These are phyloP conservation scores for Thecophora atra DNA, from an alignment of 2,888 invertebrate genomes.

Conservation along the genomic window DNA sequence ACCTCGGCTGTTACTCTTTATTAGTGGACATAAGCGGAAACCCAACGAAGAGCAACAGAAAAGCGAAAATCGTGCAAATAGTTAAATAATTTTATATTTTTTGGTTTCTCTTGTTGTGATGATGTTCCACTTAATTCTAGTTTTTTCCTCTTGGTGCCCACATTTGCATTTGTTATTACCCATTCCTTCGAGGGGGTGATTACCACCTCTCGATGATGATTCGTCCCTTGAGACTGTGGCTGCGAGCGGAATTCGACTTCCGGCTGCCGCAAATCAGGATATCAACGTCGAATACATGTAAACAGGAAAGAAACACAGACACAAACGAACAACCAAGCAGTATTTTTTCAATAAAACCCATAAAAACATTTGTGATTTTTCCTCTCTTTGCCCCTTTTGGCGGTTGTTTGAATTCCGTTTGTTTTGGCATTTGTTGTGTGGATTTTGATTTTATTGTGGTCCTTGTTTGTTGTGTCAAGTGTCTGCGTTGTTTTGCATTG, in stretches of 20 bases:
- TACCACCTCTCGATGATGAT: too few species aligned
- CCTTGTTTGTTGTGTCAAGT: background rate
- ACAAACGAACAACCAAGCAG: background rate
- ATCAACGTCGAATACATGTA: background rate
- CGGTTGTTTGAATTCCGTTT: background rate
- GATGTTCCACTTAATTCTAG: too few species aligned
- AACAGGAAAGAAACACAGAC: background rate
- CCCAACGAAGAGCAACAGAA: too few species aligned
- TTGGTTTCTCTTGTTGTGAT: too few species aligned
- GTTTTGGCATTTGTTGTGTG: background rate
- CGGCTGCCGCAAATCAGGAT: conserved; percentile 9
- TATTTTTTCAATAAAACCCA: background rate
- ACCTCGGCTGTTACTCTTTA: too few species aligned
- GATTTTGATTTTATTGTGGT: background rate
- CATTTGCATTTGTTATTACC: too few species aligned
- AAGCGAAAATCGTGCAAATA: too few species aligned
- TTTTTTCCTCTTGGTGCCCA: background rate
- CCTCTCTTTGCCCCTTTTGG: background rate
- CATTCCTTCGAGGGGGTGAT: too few species aligned
- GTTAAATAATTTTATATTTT: too few species aligned
- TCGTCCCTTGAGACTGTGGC: background rate
- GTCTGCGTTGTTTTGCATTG: too few species aligned
- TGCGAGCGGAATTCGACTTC: background rate
- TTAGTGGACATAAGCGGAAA: too few species aligned
- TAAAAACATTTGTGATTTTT: background rate